A percentile compares a stretch with the other conserved stretches of the same genome.
Conservation (phyloP, 1,140 invertebrate species). For the Phymastichus coffea region DNA sequence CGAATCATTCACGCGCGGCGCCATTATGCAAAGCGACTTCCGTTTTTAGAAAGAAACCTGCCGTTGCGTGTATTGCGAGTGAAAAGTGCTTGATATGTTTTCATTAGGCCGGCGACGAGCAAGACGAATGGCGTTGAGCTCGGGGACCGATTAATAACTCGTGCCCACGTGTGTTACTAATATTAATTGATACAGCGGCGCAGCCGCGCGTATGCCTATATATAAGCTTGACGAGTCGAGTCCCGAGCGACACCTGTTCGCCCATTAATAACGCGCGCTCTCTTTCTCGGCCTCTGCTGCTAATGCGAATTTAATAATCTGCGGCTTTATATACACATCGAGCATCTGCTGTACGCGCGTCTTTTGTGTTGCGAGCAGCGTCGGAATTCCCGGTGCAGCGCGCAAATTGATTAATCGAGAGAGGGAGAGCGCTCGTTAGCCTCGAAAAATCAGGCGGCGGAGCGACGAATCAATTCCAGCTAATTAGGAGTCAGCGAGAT, state of each 20-base stretch:
- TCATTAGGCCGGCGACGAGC: conserved; percentile 37
- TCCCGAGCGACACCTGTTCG: conserved; percentile 35
- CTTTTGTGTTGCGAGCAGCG: no score
- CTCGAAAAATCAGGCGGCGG: no score
- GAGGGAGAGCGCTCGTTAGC: no score
- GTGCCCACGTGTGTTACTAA: conserved; percentile 38
- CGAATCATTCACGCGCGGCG: no score
- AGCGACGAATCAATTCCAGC: no score
- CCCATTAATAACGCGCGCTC: conserved; percentile 15
- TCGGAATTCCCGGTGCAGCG: no score
- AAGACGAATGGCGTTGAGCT: conserved; percentile 37
- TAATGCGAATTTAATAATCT: conserved; percentile 27
- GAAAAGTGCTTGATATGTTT: no score
- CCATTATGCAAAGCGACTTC: no score
- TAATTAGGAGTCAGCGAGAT: no score
- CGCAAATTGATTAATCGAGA: no score
- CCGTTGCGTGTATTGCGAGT: no score
- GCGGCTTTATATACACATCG: neutral
- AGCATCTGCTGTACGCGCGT: neutral
- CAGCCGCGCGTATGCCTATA: neutral
- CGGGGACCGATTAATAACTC: conserved; percentile 42
- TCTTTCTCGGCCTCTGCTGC: neutral
- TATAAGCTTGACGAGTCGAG: conserved; percentile 20
- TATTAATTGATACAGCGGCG: conserved; percentile 44
- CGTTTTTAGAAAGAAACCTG: no score